Percentiles rank a stretch among this genome's conserved stretches.
phyloP scores from a whole-genome alignment of 2,888 invertebrate species.

The Latheticus oryzae region DNA sequence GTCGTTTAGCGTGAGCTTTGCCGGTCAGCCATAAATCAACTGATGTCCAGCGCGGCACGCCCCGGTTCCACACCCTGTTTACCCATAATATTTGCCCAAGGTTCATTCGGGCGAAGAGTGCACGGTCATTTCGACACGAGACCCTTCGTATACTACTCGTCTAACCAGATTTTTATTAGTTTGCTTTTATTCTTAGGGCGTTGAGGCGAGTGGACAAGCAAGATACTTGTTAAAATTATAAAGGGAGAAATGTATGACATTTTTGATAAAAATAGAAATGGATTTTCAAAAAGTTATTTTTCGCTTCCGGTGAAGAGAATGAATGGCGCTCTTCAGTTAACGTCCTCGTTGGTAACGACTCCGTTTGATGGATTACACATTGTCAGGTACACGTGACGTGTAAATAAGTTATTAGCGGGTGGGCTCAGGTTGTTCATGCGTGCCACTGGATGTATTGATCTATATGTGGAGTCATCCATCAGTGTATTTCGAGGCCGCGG shows the following conservation, averaged over 20 bases:
- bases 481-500: slow-evolving; percentile 59
- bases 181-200: slow-evolving; percentile 34
- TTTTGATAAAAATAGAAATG: no score
- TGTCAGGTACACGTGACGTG: slow-evolving; percentile 50
- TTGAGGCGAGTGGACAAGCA: slow-evolving; percentile 4
- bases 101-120: slow-evolving; percentile 37
- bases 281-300: no score
- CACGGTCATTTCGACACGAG: slow-evolving; percentile 37
- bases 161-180: slow-evolving; percentile 39
- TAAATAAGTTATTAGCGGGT: slow-evolving; percentile 60
- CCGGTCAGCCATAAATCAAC: slow-evolving; percentile 53
- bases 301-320: slow-evolving; percentile 25
- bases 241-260: no score
- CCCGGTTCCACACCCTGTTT: slow-evolving; percentile 62
- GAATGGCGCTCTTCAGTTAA: slow-evolving; percentile 29
- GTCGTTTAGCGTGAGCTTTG: slow-evolving; percentile 41
- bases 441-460: slow-evolving; percentile 63
- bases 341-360: slow-evolving; percentile 32
- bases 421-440: slow-evolving; percentile 61
- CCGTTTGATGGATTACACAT: slow-evolving; percentile 44
- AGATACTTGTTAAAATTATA: neutral
- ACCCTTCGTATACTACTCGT: slow-evolving; percentile 15
- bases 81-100: slow-evolving; percentile 64
- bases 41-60: slow-evolving; percentile 55
- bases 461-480: slow-evolving; percentile 65